Evolutionary conservation across 2,888 invertebrate species (phyloP), one percentile per base, ranked within the genome.

Genomic region (Apamea sordens): DNA sequence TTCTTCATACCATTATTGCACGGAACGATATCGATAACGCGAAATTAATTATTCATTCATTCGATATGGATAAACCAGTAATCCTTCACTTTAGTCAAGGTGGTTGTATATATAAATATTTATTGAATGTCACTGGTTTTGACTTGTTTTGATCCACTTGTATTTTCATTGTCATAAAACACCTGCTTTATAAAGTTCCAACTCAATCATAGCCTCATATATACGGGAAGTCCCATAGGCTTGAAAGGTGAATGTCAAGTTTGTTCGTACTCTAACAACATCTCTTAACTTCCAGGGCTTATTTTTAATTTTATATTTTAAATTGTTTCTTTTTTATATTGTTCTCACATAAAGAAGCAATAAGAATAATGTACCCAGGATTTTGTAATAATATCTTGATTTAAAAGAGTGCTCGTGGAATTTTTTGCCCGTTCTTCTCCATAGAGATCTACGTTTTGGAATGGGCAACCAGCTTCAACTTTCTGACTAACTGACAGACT

Each of bases 11-110:
- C 70, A 67, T 59, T 15, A 82, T n/a, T 47, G 63, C 36, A 50
- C 21, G 18, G 24, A 4, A 13, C 44, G 53, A 64, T 82, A 70
- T 73, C 47, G 76, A 85, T 80, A 8, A 28, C 5, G 47, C 11
- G 0, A 53, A 73, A 82, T 84, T 84, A 44, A 82, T 82, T 44
- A 82, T 84, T 44, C 53, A 61, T 53, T 64, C 15, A 61, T 73
- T 73, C 36, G n/a, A 15, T 15, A 53, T 28, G 50, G 56, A 15
- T 13, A 36, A 18, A 15, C 59, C 41, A 32, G 18, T 59, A 76
- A 77, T 61, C 65, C 53, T 41, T 56, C 56, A 56, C n/a, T 76
- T 76, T 56, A n/a, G 21, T 59, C 53, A 61, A 67, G 65, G 65
- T 36, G 41, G 15, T 8, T 47, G 44, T n/a, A 15, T 61, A 13